A percentile compares a stretch with the other conserved stretches of the same genome.
Evolutionary conservation across 2,113 vertebrate species (phyloP).

Genomic region (Phodopus roborovskii): DNA sequence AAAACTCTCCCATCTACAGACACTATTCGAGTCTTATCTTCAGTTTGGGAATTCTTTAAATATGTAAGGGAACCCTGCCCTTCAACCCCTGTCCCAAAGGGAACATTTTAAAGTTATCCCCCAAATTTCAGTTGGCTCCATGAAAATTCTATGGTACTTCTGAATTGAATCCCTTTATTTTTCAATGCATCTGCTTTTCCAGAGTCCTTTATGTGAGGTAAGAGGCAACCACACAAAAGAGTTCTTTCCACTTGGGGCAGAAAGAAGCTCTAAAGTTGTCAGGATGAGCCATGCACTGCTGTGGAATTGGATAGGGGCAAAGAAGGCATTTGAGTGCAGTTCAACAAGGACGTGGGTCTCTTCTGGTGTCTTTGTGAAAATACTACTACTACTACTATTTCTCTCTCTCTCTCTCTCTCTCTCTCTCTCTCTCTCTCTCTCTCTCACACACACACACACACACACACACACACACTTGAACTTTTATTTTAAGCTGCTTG

Average conservation of each 20-base stretch:
- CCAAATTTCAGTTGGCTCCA: not conserved
- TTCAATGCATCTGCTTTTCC: not conserved
- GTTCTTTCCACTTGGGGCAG: not conserved
- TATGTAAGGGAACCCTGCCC: not conserved
- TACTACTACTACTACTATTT: not conserved
- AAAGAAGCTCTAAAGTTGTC: not conserved
- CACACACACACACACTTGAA: not conserved
- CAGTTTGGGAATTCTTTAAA: not conserved
- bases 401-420: too few species aligned
- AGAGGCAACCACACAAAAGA: not conserved
- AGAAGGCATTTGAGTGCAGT: not conserved
- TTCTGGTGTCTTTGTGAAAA: not conserved
- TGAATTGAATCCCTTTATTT: not conserved
- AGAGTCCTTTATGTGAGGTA: not conserved
- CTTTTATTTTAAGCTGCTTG: slow-evolving; percentile 37
- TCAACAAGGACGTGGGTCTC: not conserved
- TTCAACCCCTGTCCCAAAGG: not conserved
- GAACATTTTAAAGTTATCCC: not conserved
- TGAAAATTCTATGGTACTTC: not conserved
- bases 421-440: too few species aligned
- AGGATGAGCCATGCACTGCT: not conserved
- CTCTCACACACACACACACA: not conserved
- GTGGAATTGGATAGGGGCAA: not conserved
- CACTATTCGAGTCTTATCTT: not conserved
- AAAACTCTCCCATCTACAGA: not conserved